Base-by-base conservation (phyloP, 2,888 invertebrate species). In the Phalangium opilio region DNA sequence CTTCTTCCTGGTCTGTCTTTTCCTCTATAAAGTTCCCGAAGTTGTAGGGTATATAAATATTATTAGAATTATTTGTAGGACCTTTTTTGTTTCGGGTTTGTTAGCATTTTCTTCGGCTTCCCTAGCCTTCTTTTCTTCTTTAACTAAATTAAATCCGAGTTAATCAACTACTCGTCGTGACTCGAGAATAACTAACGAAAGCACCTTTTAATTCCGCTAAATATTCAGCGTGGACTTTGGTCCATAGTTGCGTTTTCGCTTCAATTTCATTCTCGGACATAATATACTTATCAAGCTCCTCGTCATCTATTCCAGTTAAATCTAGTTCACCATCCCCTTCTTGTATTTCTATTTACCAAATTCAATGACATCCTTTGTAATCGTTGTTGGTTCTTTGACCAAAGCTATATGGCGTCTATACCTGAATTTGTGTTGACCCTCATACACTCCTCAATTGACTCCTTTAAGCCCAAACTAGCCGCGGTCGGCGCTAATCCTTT, bases 221-320 rank as follows among this genome's bases (percentile, higher is more conserved):
- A 65, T 85, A 95, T 11, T 79, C 79, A 1, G 83, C 85, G 66
- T 96, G 93, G 2, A 84, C 70, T 60, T 77, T 76, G 61, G 83
- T 80, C 96, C 96, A 98, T 60, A 90, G 68, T 47, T 72, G 72
- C 12, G 82, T 79, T 67, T 96, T 98, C 48, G 78, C 74, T 43
- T 75, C 68, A 0, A 81, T 77, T 66, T 96, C 96, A 44, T 77
- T 76, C 38, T 81, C 81, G 2, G 75, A 75, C 70, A 87, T 74
- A 51, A 95, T 83, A 59, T 91, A 83, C 64, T 52, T 77, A 61
- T 84, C 82, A 41, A 96, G 73, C 70, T 96, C 95, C 4, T 78
- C 80, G 60, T 96, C 96, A 60, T 95, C 87, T 43, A 89, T 75
- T 12, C 70, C 74, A 44, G 60, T 43, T n/a, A 50, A 38, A 38